Percentiles rank a stretch among this genome's conserved stretches.
phyloP scores from a whole-genome alignment of 2,888 invertebrate species.

The Ischnura elegans region DNA sequence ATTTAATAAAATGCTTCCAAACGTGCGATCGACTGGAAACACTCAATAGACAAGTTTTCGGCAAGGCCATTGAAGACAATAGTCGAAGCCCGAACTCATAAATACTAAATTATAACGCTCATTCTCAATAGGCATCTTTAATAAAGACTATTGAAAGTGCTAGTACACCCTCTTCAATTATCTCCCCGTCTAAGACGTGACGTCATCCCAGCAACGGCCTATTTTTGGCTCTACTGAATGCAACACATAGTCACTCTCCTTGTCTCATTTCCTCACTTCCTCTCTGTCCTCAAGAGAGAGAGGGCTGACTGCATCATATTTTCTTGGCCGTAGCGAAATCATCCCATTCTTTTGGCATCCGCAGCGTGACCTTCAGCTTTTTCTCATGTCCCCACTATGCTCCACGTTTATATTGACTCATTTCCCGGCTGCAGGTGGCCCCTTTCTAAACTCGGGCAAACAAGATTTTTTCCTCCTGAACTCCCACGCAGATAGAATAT shows the following conservation, averaged over 20 bases:
- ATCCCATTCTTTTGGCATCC: conserved; percentile 7
- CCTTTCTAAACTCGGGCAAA: neutral
- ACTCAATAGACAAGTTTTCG: too few relatives aligned
- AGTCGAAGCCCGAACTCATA: too few relatives aligned
- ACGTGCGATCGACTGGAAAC: too few relatives aligned
- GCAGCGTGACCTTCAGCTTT: neutral
- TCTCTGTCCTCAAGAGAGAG: neutral
- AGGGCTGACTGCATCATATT: neutral
- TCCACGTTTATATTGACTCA: neutral
- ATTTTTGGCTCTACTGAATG: neutral
- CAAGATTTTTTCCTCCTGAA: neutral
- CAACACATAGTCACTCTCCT: neutral
- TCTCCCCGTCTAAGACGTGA: neutral
- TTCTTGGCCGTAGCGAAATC: conserved; percentile 10
- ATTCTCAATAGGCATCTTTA: too few relatives aligned
- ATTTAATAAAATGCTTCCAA: too few relatives aligned
- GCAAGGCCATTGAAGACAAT: too few relatives aligned
- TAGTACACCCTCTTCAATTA: neutral
- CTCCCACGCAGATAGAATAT: too few relatives aligned
- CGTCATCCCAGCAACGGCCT: neutral
- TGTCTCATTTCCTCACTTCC: neutral
- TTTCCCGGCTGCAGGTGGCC: neutral
- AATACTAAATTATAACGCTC: too few relatives aligned
- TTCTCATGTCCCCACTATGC: neutral
- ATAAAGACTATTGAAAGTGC: too few relatives aligned